A percentile compares a stretch with the other conserved stretches of the same genome.
These are phyloP conservation scores for Leucania comma DNA, from an alignment of 2,888 invertebrate genomes.

Conservation along the genomic window DNA sequence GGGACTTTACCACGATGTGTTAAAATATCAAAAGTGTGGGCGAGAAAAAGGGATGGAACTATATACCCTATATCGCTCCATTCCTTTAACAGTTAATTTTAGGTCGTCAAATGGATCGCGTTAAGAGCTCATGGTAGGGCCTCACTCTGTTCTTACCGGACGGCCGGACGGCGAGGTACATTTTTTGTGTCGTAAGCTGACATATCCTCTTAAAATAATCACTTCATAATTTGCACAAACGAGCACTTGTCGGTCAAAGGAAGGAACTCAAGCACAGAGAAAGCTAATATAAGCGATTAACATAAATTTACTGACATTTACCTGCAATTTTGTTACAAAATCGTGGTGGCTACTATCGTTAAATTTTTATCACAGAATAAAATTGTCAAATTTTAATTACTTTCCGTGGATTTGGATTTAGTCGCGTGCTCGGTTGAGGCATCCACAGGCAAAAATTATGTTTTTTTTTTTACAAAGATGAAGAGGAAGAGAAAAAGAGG, in stretches of 20 bases:
- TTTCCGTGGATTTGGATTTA: background rate
- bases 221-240: constrained; percentile 14
- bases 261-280: constrained; percentile 39
- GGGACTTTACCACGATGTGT: no score
- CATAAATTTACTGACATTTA: constrained; percentile 37
- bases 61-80: no score
- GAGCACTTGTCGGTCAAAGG: constrained; percentile 28
- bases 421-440: background rate
- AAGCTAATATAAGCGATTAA: constrained; percentile 37
- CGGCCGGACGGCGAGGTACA: no score
- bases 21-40: no score
- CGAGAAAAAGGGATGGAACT: no score
- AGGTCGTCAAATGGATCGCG: no score
- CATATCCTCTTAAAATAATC: constrained; percentile 27
- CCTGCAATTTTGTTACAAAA: constrained; percentile 1
- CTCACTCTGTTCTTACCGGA: no score
- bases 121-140: no score
- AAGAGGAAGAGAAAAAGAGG: no score
- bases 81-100: no score
- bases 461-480: background rate
- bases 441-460: background rate
- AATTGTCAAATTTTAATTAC: background rate
- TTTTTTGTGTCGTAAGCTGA: constrained; percentile 2
- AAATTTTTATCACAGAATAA: background rate
- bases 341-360: background rate